Base-by-base conservation (phyloP, 2,888 invertebrate species). In the Graphium colonna region DNA sequence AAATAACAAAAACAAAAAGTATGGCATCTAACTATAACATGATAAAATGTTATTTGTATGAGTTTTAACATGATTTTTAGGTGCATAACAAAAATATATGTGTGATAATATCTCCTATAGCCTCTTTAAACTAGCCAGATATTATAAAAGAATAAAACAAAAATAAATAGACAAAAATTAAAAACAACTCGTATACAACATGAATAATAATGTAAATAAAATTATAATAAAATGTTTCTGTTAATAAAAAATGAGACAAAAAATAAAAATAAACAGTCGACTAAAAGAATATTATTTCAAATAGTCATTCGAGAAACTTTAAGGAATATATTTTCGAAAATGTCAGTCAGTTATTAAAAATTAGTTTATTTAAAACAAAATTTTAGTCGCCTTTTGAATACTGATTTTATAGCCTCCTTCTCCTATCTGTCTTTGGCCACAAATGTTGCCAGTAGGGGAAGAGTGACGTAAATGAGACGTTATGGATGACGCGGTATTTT, bases 1-100 rank as follows among this genome's bases (percentile, higher is more conserved):
- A 52, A 51, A 56, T 52, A 52, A 57, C 52, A 61, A n/a, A 36
- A 13, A 36, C 36, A n/a, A 36, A 36, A 36, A 46, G 57, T 60
- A 57, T 58, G 57, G 55, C 55, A 36, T 56, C 13, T 43, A 5
- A 28, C 51, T 53, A 38, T 36, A 26, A 12, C 17, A n/a, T 9
- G 36, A 4, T 9, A 36, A 21, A 3, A 5, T 31, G 9, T 31
- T 31, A 31, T 31, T 31, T 31, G 9, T 31, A 17, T 31, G 16
- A 17, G 10, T 8, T 3, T 3, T 16, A n/a, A 16, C 16, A 36
- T 43, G 13, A 16, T 28, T 44, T 9, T 28, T 33, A 31, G 17
- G 9, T 33, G 16, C 7, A n/a, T 33, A 36, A 33, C n/a, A 17
- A 18, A 13, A 12, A 26, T 13, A 18, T 38, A 10, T 45, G 18